Percentiles rank a stretch among this genome's conserved stretches.
phyloP scores from a whole-genome alignment of 2,113 vertebrate genomes.

The Sebastes schlegelii region DNA sequence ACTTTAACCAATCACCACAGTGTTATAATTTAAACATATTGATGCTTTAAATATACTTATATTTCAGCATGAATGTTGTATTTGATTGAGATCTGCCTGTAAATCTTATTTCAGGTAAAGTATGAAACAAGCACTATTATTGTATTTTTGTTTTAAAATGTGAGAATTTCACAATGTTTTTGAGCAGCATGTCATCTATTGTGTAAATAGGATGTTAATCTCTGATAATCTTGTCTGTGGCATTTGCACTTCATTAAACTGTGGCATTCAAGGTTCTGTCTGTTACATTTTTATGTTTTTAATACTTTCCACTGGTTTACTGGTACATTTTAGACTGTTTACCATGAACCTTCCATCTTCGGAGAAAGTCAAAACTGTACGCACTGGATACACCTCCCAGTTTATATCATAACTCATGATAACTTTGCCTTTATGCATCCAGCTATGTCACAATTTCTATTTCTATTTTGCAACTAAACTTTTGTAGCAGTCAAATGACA shows the following conservation, averaged over 20 bases:
- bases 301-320: too few relatives aligned
- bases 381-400: not conserved
- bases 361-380: not conserved
- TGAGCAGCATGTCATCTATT: not conserved
- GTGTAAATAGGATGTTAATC: not conserved
- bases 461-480: not conserved
- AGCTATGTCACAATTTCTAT: not conserved
- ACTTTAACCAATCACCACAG: slow-evolving; percentile 33
- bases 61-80: not conserved
- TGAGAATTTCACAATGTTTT: not conserved
- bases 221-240: slow-evolving; percentile 1
- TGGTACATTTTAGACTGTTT: not conserved
- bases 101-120: not conserved
- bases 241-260: slow-evolving; percentile 60
- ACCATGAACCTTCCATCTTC: not conserved
- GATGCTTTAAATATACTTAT: not conserved
- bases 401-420: not conserved
- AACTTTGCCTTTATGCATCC: not conserved
- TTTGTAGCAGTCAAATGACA: not conserved
- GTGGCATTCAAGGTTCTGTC: not conserved
- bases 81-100: not conserved
- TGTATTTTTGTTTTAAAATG: not conserved
- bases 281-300: not conserved
- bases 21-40: not conserved
- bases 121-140: not conserved